These are phyloP conservation scores for Cottus gobio DNA, from an alignment of 2,113 vertebrate genomes.

Conservation along the genomic window DNA sequence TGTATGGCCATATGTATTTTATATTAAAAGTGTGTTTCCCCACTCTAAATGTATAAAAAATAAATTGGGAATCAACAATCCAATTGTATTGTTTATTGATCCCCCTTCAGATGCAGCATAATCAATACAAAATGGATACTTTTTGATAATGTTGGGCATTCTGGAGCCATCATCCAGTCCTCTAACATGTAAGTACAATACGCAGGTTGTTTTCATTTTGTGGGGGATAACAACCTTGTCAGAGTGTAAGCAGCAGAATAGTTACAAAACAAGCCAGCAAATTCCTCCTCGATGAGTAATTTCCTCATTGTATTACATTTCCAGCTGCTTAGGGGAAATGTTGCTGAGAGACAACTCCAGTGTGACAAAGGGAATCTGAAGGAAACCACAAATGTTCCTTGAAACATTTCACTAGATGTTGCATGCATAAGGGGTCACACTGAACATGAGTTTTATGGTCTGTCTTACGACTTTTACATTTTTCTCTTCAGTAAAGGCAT, in stretches of 20 bases:
- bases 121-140: not conserved
- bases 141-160: not conserved
- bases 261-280: slow-evolving; percentile 56
- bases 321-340: slow-evolving; percentile 63
- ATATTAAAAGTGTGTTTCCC: not conserved
- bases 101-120: not conserved
- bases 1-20: not conserved
- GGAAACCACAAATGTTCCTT: slow-evolving; percentile 25
- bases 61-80: not conserved
- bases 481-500: slow-evolving; percentile 21
- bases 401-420: slow-evolving; percentile 9
- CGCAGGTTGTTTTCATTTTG: slow-evolving; percentile 17
- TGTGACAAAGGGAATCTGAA: slow-evolving; percentile 43
- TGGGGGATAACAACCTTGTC: slow-evolving; percentile 21
- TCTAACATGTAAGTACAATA: slow-evolving; percentile 7
- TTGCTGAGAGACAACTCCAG: slow-evolving; percentile 30
- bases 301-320: slow-evolving; percentile 69
- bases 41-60: not conserved
- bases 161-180: not conserved
- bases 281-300: slow-evolving; percentile 69
- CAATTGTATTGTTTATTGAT: slow-evolving; percentile 2
- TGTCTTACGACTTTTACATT: slow-evolving; percentile 27
- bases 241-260: slow-evolving; percentile 44
- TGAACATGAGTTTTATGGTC: slow-evolving; percentile 35
- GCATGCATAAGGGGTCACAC: slow-evolving; percentile 35